phyloP scores from a whole-genome alignment of 2,113 vertebrate species.

The Nipponia nippon region DNA sequence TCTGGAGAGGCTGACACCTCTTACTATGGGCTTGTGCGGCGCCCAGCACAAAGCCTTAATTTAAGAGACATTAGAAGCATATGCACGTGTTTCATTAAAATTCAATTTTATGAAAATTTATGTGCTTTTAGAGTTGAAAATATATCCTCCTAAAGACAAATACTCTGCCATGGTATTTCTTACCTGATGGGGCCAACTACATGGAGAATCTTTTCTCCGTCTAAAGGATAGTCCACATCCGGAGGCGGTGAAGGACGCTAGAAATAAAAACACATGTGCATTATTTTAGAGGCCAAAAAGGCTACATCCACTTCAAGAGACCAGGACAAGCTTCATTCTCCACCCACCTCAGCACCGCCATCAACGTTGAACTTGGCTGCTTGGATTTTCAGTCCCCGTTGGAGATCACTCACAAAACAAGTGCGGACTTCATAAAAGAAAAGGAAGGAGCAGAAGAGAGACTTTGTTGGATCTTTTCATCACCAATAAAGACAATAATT shows the following conservation, averaged over 20 bases:
- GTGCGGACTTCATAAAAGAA: slow-evolving; percentile 80
- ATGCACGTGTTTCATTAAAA: background rate
- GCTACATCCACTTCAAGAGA: background rate
- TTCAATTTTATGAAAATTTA: background rate
- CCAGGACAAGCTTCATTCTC: background rate
- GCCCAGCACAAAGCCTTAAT: background rate
- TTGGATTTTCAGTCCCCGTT: slow-evolving; percentile 92
- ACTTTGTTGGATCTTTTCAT: background rate
- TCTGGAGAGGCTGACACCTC: background rate
- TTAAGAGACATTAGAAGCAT: background rate
- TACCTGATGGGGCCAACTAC: slow-evolving; percentile 93
- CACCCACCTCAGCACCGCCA: slow-evolving; percentile 84
- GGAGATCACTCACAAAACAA: slow-evolving; percentile 94
- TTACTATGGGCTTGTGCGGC: background rate
- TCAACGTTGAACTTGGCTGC: slow-evolving; percentile 94
- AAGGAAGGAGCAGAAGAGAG: background rate
- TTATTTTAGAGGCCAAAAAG: background rate
- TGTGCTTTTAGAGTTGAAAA: background rate
- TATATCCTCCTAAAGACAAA: background rate
- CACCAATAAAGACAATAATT: background rate
- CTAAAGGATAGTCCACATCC: slow-evolving; percentile 91
- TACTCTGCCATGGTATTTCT: background rate
- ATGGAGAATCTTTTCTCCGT: slow-evolving; percentile 94
- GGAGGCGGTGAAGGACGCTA: slow-evolving; percentile 89
- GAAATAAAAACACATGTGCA: background rate